Percentiles rank a stretch among this genome's conserved stretches.
Conservation (phyloP, 2,113 vertebrate species). For the Columbina picui region DNA sequence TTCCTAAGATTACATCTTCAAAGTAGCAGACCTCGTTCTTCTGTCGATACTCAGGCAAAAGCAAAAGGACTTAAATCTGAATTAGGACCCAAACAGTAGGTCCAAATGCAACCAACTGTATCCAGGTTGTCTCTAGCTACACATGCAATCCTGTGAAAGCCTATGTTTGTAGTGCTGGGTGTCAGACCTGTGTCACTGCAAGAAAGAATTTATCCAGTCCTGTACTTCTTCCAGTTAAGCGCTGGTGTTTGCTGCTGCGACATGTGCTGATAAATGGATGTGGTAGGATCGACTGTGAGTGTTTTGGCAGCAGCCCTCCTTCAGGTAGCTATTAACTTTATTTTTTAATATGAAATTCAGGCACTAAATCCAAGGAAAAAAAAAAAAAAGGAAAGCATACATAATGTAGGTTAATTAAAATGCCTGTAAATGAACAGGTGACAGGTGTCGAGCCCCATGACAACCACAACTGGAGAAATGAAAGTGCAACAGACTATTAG, state of each 20-base stretch:
- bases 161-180: background rate
- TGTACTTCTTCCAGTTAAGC: background rate
- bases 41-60: background rate
- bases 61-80: background rate
- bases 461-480: slow-evolving; percentile 74
- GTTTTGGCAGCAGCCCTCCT: slow-evolving; percentile 74
- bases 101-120: background rate
- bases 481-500: slow-evolving; percentile 74
- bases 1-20: background rate
- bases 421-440: slow-evolving; percentile 81
- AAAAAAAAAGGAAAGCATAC: slow-evolving; percentile 71
- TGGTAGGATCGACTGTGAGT: slow-evolving; percentile 33
- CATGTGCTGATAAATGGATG: slow-evolving; percentile 22
- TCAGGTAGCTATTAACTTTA: slow-evolving; percentile 76
- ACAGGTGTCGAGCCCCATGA: slow-evolving; percentile 81
- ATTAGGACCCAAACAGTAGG: background rate
- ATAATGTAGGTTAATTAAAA: slow-evolving; percentile 85
- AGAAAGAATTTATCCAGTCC: background rate
- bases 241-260: background rate
- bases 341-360: slow-evolving; percentile 78
- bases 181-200: background rate
- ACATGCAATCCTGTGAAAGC: background rate
- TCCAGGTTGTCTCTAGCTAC: background rate
- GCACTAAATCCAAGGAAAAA: slow-evolving; percentile 70
- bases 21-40: background rate